Evolutionary conservation across 2,888 invertebrate genomes (phyloP).

Genomic region (Parapristionchus giblindavisi): DNA sequence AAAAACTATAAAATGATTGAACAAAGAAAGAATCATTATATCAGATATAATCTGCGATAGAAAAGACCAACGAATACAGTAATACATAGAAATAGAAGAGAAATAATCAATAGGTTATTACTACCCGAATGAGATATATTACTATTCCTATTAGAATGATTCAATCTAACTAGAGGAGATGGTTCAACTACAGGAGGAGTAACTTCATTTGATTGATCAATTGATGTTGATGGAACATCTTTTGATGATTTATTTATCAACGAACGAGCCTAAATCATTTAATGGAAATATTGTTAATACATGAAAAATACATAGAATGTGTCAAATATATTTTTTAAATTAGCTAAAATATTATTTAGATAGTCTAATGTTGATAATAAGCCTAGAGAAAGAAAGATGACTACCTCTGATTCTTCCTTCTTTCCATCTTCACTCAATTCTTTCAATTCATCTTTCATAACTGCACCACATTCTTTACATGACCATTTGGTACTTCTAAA

Average conservation of each 20-base stretch:
- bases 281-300: too few relatives aligned
- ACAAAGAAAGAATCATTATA: too few relatives aligned
- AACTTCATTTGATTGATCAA: too few relatives aligned
- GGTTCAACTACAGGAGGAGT: neutral
- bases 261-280: conserved; percentile 17
- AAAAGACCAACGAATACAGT: neutral
- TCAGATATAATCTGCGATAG: neutral
- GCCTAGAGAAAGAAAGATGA: too few relatives aligned
- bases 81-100: neutral
- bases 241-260: conserved; percentile 17
- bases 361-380: too few relatives aligned
- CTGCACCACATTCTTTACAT: conserved; percentile 50
- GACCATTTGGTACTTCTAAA: conserved; percentile 52
- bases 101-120: neutral
- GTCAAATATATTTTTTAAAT: too few relatives aligned
- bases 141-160: too few relatives aligned
- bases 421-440: conserved; percentile 47
- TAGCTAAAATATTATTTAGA: too few relatives aligned
- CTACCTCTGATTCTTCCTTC: conserved; percentile 29
- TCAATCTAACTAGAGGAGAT: neutral
- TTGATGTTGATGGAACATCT: conserved; percentile 20
- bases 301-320: neutral
- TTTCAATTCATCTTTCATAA: conserved; percentile 50
- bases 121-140: too few relatives aligned
- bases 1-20: too few relatives aligned